phyloP scores from a whole-genome alignment of 1,140 invertebrate species.

The Drosophila navojoa region DNA sequence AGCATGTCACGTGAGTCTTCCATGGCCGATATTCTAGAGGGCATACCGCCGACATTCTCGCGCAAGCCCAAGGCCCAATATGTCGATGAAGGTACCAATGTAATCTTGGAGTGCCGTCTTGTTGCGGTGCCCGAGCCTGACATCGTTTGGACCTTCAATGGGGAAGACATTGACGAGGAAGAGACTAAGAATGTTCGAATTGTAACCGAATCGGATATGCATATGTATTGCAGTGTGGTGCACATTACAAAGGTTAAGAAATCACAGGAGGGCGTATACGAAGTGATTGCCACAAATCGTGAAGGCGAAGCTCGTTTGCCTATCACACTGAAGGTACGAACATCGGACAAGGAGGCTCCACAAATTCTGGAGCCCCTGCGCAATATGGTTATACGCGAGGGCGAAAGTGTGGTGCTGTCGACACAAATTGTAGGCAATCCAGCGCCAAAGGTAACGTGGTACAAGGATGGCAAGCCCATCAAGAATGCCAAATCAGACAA shows the following conservation, averaged over 20 bases:
- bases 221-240: constrained; percentile 93
- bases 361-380: constrained; percentile 92
- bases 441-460: constrained; percentile 91
- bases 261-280: constrained; percentile 93
- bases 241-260: constrained; percentile 91
- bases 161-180: constrained; percentile 88
- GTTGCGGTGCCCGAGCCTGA: constrained; percentile 96
- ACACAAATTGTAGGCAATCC: constrained; percentile 93
- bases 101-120: constrained; percentile 92
- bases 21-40: constrained; percentile 94
- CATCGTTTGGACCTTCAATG: constrained; percentile 92
- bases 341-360: constrained; percentile 90
- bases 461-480: constrained; percentile 89
- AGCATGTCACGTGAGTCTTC: constrained; percentile 95
- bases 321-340: constrained; percentile 92
- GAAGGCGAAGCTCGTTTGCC: constrained; percentile 94
- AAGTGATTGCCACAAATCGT: constrained; percentile 93
- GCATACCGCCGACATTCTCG: constrained; percentile 96
- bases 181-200: constrained; percentile 88
- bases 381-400: constrained; percentile 90
- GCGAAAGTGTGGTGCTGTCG: constrained; percentile 89
- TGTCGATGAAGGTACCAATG: constrained; percentile 91
- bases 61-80: constrained; percentile 93
- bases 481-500: constrained; percentile 87
- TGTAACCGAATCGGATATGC: constrained; percentile 92